These are phyloP conservation scores for Penaeus japonicus DNA, from an alignment of 1,140 invertebrate species.

Conservation along the genomic window DNA sequence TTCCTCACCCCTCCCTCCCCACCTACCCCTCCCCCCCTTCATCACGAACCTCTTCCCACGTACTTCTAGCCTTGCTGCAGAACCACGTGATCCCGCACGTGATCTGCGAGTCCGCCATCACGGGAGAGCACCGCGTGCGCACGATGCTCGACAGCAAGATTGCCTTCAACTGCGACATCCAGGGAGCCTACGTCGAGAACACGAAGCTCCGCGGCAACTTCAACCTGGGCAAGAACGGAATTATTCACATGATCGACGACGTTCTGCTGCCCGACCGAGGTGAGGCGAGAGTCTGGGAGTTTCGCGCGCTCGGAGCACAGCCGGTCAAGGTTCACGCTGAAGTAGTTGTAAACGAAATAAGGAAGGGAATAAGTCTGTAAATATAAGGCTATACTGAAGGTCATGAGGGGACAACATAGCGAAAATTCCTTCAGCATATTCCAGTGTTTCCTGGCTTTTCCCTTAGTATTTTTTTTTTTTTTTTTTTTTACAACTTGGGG, in stretches of 20 bases:
- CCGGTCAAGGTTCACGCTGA: too few relatives aligned
- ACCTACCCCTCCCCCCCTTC: not conserved
- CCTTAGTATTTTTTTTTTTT: too few relatives aligned
- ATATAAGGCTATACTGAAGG: too few relatives aligned
- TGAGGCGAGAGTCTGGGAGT: slow-evolving; percentile 48
- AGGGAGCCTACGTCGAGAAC: slow-evolving; percentile 63
- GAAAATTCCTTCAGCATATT: too few relatives aligned
- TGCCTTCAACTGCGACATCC: slow-evolving; percentile 64
- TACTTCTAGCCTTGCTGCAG: slow-evolving; percentile 63
- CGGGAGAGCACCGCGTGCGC: slow-evolving; percentile 64
- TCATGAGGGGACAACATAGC: too few relatives aligned
- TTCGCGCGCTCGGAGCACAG: too few relatives aligned
- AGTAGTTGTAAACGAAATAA: too few relatives aligned
- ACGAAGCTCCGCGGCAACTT: slow-evolving; percentile 62
- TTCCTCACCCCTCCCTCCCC: not conserved
- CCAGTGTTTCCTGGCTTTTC: too few relatives aligned
- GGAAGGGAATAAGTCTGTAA: too few relatives aligned
- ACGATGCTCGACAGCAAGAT: slow-evolving; percentile 62
- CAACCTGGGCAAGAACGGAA: slow-evolving; percentile 65
- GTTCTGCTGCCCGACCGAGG: slow-evolving; percentile 66
- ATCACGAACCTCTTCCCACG: not conserved
- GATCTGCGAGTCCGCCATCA: slow-evolving; percentile 66
- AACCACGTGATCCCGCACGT: slow-evolving; percentile 67
- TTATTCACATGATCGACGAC: slow-evolving; percentile 65
- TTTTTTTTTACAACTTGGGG: too few relatives aligned